These are phyloP conservation scores for Nematostella vectensis DNA, from an alignment of 92 coral and sea anemone genomes.

Conservation along the genomic window DNA sequence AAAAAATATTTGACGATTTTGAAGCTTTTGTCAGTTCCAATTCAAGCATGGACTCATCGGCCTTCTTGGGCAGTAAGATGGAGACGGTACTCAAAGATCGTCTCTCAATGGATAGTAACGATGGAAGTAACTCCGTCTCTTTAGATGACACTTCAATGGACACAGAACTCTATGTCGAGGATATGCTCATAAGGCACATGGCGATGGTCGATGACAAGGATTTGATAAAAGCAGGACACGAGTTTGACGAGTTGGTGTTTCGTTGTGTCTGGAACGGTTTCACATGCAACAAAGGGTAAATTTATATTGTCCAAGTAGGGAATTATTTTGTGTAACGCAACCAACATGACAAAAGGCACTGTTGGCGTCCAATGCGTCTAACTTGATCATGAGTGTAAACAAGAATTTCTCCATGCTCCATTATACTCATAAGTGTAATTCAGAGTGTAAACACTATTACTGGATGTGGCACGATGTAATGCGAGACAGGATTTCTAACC, in stretches of 20 bases:
- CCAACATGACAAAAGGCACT: no score
- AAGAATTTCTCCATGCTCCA: no score
- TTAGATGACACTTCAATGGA: slow-evolving; percentile 34
- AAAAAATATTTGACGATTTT: background rate
- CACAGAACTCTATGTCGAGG: slow-evolving; percentile 50
- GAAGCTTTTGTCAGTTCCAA: slow-evolving; percentile 6
- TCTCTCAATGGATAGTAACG: background rate
- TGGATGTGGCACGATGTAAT: no score
- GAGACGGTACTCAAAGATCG: slow-evolving; percentile 10
- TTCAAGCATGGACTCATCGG: background rate
- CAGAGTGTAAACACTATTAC: no score
- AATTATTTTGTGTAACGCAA: slow-evolving; percentile 50
- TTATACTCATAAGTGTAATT: no score
- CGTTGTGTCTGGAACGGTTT: slow-evolving; percentile 77
- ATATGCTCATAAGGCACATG: slow-evolving; percentile 31
- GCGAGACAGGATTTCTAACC: no score
- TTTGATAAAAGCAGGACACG: slow-evolving; percentile 54
- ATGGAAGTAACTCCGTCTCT: background rate
- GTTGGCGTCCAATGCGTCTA: no score
- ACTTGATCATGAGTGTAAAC: no score
- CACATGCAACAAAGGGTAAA: slow-evolving; percentile 61
- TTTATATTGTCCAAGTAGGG: slow-evolving; percentile 47
- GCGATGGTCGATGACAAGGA: slow-evolving; percentile 15
- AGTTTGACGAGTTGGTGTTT: slow-evolving; percentile 48
- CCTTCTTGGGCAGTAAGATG: slow-evolving; percentile 1